Conservation (phyloP, 2,888 invertebrate genomes). For the Sminthurides aquaticus region DNA sequence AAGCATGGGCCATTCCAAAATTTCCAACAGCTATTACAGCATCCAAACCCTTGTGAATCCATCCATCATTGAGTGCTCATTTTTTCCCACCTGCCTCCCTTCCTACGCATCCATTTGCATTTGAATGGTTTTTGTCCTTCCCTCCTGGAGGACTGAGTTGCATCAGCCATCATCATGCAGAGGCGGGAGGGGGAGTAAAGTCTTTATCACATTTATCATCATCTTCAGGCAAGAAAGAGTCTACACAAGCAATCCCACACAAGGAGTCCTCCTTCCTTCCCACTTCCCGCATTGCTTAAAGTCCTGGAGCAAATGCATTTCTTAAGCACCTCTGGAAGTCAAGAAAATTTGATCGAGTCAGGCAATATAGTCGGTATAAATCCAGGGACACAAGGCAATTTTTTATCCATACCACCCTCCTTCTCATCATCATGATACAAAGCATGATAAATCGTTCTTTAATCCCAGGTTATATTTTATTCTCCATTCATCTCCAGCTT, state of each 20-base stretch:
- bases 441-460: conserved; percentile 36
- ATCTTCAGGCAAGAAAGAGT: conserved; percentile 8
- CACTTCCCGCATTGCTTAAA: no score
- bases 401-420: background rate
- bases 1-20: background rate
- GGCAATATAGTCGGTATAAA: no score
- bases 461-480: conserved; percentile 21
- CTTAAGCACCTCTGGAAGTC: background rate
- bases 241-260: conserved; percentile 13
- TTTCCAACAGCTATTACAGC: no score
- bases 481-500: background rate
- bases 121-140: conserved; percentile 5
- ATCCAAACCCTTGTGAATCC: no score
- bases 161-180: background rate
- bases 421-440: conserved; percentile 18
- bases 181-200: background rate
- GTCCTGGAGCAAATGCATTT: no score
- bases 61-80: background rate
- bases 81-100: background rate
- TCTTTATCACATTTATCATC: conserved; percentile 10
- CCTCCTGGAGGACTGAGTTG: background rate
- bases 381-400: background rate
- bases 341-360: background rate
- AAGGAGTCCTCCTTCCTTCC: no score
- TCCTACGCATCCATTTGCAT: conserved; percentile 14